Base-by-base conservation (phyloP, 2,888 invertebrate species). In the Epistrophe grossulariae region DNA sequence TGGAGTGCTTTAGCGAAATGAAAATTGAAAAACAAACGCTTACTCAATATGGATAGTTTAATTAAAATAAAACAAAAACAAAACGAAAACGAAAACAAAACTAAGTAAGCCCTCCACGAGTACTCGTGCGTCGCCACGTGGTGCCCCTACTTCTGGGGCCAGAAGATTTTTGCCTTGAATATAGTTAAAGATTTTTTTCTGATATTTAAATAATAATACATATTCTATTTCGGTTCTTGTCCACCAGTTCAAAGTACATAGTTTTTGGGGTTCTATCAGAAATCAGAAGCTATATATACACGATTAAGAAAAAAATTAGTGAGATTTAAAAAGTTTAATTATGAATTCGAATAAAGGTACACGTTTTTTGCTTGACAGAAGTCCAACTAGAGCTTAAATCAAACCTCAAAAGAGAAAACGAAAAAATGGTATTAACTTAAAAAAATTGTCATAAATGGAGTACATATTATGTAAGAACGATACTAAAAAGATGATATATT, bases 11-110 rank as follows among this genome's bases (percentile, higher is more conserved):
- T 35, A 74, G 52, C 31, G 17, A 45, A 72, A 70, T 62, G 66
- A 70, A 70, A 70, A 70, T 70, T 73, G 72, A 74, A 79, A 74
- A 83, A 74, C 62, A 79, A 79, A 79, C 45, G 68, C 50, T 11
- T 48, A 28, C 48, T 13, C 31, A 57, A 50, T 24, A 24, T 55
- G 68, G 48, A 31, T 43, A 78, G 72, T 73, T 79, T 74, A 79
- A 79, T 79, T 74, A 68, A 73, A 79, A 68, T 9, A 9, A 66
- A 28, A 31, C 11, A 68, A 73, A 79, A 68, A 17, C 10, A 66
- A 28, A 31, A 17, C 2, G 3, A 48, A 19, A 19, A 40, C 62
- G 45, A 24, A 45, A 43, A 13, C 13, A 40, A 19, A 24, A 43
- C 13, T 50, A 45, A n/a, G 7, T 48, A 28, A 17, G 38, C 60